Conservation (phyloP, 2,888 invertebrate species). For the Eubasilissa splendida region DNA sequence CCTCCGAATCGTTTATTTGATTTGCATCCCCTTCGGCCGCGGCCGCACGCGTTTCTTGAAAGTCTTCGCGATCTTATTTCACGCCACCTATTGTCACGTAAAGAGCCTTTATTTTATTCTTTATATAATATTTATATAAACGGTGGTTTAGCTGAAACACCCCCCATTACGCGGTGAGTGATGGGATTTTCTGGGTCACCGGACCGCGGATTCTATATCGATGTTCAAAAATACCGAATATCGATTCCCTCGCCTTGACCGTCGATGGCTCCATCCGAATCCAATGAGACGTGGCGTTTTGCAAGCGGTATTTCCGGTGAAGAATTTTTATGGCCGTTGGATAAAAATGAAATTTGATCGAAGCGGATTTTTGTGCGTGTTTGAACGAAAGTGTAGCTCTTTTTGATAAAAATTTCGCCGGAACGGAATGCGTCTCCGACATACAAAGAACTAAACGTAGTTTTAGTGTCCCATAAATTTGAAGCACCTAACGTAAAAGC, state of each 20-base stretch:
- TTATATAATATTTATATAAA: not conserved
- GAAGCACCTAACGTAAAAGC: conserved; percentile 4
- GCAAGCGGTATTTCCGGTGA: not conserved
- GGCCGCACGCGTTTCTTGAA: no score
- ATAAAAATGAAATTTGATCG: conserved; percentile 22
- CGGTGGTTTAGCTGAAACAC: not conserved
- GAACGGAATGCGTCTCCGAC: not conserved
- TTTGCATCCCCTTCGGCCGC: no score
- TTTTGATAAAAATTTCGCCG: not conserved
- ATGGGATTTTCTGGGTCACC: conserved; percentile 25
- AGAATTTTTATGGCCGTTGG: conserved; percentile 15
- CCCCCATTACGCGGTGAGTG: conserved; percentile 19
- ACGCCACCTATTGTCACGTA: conserved; percentile 9
- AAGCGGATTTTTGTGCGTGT: not conserved
- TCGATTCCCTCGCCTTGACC: not conserved
- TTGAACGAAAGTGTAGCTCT: not conserved
- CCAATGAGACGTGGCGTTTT: not conserved
- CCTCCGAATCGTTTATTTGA: no score
- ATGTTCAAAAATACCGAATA: conserved; percentile 5
- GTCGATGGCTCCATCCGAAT: not conserved
- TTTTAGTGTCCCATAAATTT: conserved; percentile 2
- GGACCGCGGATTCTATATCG: conserved; percentile 19
- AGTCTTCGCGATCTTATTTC: not conserved
- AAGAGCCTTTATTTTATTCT: conserved; percentile 9
- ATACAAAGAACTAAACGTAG: not conserved